Conservation (phyloP, 2,888 invertebrate genomes). For the Trimorus sp. region DNA sequence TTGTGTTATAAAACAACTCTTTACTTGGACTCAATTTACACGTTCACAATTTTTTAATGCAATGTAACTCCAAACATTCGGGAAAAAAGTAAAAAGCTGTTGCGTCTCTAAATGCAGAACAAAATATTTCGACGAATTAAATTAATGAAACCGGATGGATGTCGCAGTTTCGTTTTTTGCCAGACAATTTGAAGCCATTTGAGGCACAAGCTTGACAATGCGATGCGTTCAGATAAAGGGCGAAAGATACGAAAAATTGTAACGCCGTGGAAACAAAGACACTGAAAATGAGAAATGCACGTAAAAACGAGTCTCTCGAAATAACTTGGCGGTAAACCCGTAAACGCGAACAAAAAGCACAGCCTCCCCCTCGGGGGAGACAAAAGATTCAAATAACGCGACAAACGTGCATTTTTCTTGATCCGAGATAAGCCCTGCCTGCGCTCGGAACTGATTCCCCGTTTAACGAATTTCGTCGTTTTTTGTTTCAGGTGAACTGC, state of each 20-base stretch:
- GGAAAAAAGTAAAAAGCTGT: no score
- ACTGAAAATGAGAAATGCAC: conserved; percentile 34
- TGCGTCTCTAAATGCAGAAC: no score
- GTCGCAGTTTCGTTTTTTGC: conserved; percentile 23
- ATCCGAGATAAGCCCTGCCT: not conserved
- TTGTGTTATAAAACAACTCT: no score
- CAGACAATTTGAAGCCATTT: conserved; percentile 59
- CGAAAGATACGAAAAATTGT: conserved; percentile 49
- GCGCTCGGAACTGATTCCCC: not conserved
- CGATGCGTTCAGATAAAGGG: conserved; percentile 49
- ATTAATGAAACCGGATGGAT: not conserved
- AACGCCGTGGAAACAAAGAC: conserved; percentile 43
- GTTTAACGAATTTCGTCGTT: conserved; percentile 23
- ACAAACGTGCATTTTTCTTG: conserved; percentile 15
- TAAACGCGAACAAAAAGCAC: conserved; percentile 31
- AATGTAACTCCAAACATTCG: no score
- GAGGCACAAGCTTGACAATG: conserved; percentile 53
- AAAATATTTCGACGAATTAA: not conserved
- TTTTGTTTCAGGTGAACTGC: conserved; percentile 66
- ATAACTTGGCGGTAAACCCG: conserved; percentile 29
- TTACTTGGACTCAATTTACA: no score
- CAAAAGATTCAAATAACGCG: conserved; percentile 20
- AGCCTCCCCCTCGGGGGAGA: not conserved
- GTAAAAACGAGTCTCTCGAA: conserved; percentile 34
- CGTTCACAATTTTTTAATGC: no score